phyloP scores from a whole-genome alignment of 1,140 invertebrate genomes.

The Sminthurides bifidus region DNA sequence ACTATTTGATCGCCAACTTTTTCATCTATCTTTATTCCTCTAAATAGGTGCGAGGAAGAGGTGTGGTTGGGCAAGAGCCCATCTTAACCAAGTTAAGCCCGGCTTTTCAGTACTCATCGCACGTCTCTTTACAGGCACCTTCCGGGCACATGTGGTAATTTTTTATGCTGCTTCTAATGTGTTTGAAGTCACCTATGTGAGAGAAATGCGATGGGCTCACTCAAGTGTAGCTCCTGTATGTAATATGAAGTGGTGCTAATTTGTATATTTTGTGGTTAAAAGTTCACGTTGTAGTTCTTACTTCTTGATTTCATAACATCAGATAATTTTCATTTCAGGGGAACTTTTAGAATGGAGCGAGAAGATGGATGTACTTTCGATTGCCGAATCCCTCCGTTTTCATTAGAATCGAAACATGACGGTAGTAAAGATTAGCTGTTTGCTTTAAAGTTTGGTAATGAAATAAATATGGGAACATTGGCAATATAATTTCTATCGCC shows the following conservation, averaged over 20 bases:
- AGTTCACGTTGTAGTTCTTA: no score
- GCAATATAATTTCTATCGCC: neutral
- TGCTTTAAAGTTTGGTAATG: neutral
- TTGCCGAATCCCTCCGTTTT: conserved; percentile 91
- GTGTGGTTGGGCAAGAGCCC: conserved; percentile 91
- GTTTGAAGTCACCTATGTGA: neutral
- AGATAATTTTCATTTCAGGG: conserved; percentile 50
- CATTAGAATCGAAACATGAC: conserved; percentile 82
- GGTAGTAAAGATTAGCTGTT: conserved; percentile 38
- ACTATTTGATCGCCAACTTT: neutral
- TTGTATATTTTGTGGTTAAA: no score
- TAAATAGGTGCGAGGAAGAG: conserved; percentile 58
- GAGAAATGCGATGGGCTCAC: neutral
- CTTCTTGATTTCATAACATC: neutral
- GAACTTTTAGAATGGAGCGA: conserved; percentile 89
- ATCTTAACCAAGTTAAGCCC: conserved; percentile 71
- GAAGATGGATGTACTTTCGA: conserved; percentile 93
- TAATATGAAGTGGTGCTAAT: no score
- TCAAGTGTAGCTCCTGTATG: neutral
- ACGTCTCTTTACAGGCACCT: conserved; percentile 91
- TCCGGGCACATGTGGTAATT: conserved; percentile 89
- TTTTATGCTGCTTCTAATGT: no score
- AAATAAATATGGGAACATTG: neutral
- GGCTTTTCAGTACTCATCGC: conserved; percentile 94
- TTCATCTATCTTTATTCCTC: neutral